phyloP scores from a whole-genome alignment of 2,113 vertebrate genomes.

The Scortum barcoo region DNA sequence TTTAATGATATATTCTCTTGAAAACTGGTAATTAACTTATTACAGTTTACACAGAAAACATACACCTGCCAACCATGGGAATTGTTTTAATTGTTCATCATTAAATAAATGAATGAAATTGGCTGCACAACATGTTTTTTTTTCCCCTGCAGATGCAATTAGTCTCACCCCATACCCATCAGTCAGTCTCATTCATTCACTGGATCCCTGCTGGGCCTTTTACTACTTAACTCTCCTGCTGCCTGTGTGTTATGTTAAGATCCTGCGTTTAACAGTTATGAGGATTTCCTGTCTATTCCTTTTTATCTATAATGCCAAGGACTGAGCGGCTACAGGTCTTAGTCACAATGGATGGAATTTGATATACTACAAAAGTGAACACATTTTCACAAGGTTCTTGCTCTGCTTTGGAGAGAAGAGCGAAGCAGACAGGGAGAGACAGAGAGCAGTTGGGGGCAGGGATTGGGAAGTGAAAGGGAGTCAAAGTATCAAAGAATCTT shows the following conservation, averaged over 20 bases:
- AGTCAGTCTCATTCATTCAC: constrained; percentile 38
- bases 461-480: constrained; percentile 7
- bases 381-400: constrained; percentile 27
- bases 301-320: constrained; percentile 7
- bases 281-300: neutral
- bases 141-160: constrained; percentile 55
- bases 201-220: constrained; percentile 45
- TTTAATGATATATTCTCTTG: neutral
- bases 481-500: constrained; percentile 47
- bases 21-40: constrained; percentile 13
- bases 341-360: neutral
- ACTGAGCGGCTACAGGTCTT: neutral
- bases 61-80: constrained; percentile 31
- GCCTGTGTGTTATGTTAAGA: constrained; percentile 10
- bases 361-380: neutral
- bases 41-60: constrained; percentile 32
- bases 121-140: constrained; percentile 16
- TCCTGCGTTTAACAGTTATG: constrained; percentile 19
- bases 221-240: constrained; percentile 38
- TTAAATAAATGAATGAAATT: constrained; percentile 41
- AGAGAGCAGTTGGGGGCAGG: constrained; percentile 26
- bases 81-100: constrained; percentile 43
- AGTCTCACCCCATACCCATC: constrained; percentile 48
- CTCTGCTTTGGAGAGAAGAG: constrained; percentile 6
- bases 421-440: constrained; percentile 4